Evolutionary conservation across 2,797 vertebrate genomes (phyloP).

Genomic region (Urosaurus nigricauda): DNA sequence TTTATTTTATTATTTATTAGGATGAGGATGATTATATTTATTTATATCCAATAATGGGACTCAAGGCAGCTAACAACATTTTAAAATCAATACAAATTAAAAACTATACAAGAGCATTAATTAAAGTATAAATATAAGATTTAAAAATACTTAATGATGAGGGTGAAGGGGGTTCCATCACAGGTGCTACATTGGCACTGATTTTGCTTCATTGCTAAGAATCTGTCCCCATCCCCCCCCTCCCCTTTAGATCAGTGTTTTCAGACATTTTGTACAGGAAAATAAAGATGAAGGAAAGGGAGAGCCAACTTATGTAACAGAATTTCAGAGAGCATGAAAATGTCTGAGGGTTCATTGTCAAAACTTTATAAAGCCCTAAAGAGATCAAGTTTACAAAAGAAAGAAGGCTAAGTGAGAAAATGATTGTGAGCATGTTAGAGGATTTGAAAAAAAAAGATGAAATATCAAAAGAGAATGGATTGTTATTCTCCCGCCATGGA

Average conservation of each 20-base stretch:
- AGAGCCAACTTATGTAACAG: constrained; percentile 31
- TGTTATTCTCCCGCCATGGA: neutral
- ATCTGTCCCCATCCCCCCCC: neutral
- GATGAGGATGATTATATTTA: no score
- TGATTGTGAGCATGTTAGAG: neutral
- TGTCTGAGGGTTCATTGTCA: constrained; percentile 37
- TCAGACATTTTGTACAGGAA: constrained; percentile 27
- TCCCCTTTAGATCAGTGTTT: neutral
- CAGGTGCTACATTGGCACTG: neutral
- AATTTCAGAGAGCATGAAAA: constrained; percentile 42
- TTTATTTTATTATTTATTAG: no score
- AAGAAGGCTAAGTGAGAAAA: constrained; percentile 33
- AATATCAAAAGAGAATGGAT: constrained; percentile 22
- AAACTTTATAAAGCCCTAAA: constrained; percentile 36
- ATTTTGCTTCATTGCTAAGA: constrained; percentile 11
- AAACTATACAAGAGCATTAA: no score
- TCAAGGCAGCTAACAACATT: no score
- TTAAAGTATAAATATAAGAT: no score
- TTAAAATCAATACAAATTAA: no score
- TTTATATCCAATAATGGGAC: no score
- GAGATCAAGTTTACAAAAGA: constrained; percentile 42
- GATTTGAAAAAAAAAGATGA: constrained; percentile 30
- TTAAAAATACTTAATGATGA: neutral
- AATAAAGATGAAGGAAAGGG: constrained; percentile 32
- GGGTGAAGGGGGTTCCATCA: neutral